Conservation (phyloP, 2,888 invertebrate genomes). For the Oscheius onirici region DNA sequence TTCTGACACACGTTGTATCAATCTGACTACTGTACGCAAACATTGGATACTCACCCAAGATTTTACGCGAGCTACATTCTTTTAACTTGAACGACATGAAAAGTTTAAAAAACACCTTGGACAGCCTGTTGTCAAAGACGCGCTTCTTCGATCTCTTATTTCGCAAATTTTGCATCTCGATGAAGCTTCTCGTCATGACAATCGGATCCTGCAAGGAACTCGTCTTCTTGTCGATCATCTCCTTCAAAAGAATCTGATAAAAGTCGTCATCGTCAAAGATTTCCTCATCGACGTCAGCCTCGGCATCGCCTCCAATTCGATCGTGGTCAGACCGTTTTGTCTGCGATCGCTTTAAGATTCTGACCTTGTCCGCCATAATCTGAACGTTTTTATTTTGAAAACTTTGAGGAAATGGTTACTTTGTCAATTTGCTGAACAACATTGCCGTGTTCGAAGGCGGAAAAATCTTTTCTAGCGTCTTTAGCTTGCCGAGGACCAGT, state of each 20-base stretch:
- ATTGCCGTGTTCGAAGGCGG: constrained; percentile 75
- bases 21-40: too few species aligned
- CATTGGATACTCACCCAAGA: too few species aligned
- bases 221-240: constrained; percentile 89
- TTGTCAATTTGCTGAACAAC: constrained; percentile 84
- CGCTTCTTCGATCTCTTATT: constrained; percentile 83
- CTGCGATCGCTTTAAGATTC: constrained; percentile 83
- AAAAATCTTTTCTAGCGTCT: constrained; percentile 75
- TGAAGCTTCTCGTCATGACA: constrained; percentile 87
- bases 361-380: constrained; percentile 82
- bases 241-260: constrained; percentile 89
- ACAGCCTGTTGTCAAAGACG: constrained; percentile 9
- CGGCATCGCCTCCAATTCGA: constrained; percentile 76
- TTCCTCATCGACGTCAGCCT: constrained; percentile 53
- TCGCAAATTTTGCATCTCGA: constrained; percentile 88
- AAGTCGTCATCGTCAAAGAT: constrained; percentile 97
- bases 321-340: constrained; percentile 82
- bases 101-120: too few species aligned
- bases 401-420: too few species aligned
- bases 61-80: too few species aligned
- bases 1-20: too few species aligned
- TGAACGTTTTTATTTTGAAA: too few species aligned
- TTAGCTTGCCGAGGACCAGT: constrained; percentile 78
- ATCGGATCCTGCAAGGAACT: constrained; percentile 81
- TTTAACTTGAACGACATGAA: too few species aligned